Evolutionary conservation across 92 coral and sea anemone genomes (phyloP), one percentile per base, ranked within the genome.

Genomic region (Bergia sp.): DNA sequence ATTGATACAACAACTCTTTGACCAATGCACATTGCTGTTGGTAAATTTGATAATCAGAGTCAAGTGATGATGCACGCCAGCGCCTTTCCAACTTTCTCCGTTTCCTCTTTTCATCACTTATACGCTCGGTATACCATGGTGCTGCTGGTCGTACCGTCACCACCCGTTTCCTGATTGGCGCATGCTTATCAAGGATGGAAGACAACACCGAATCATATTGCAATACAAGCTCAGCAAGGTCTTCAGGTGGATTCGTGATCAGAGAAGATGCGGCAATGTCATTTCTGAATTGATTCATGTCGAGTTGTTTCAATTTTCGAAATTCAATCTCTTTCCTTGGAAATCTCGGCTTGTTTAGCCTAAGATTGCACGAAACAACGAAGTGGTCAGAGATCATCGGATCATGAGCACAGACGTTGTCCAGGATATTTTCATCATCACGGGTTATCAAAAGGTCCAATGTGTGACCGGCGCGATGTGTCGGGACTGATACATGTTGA

Each of bases 131-230:
- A 12, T 76, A 76, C 80, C 80, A 76, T 12, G 80, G 55, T 39
- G 55, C 53, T 42, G 80, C 57, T 76, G 80, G 53, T 76, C 57
- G 80, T 29, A 76, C 40, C 40, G 80, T 42, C 40, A 76, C 80
- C 57, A 76, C 40, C 80, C 80, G 55, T 76, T 76, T 76, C 80
- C 40, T 76, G 40, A 76, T 76, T 76, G 50, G 53, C 50, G 80
- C 80, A 76, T 76, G 53, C 43, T 76, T 76, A 39, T 76, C 53
- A 23, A 76, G 80, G 39, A 76, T 76, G 80, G 80, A 38, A 76
- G 80, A 76, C 80, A 76, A 76, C 80, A 40, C 80, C 39, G 50
- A 41, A 76, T 76, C 80, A 39, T 76, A 76, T 11, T 76, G 80
- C 2, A 39, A 40, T 76, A 76, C 80, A 41, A 76, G 53, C 39